phyloP scores from a whole-genome alignment of 2,113 vertebrate genomes.

The Crotophaga sulcirostris region DNA sequence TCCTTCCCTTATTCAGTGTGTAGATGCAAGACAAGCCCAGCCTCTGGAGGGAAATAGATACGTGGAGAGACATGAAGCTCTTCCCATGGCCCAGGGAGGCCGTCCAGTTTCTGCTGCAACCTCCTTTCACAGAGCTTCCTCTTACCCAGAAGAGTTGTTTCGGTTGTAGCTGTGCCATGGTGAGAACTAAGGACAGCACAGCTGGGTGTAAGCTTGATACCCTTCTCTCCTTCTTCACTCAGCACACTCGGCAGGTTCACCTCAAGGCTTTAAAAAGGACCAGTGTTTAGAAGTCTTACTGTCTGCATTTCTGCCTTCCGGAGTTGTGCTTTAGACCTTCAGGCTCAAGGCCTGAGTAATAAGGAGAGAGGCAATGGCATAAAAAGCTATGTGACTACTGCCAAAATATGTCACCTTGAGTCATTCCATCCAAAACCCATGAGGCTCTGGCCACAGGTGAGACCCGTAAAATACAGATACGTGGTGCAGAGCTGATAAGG shows the following conservation, averaged over 20 bases:
- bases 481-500: not conserved
- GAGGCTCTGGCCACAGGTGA: not conserved
- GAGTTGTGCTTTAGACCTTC: not conserved
- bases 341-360: not conserved
- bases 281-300: not conserved
- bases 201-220: not conserved
- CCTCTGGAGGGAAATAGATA: not conserved
- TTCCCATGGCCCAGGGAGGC: not conserved
- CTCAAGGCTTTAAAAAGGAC: not conserved
- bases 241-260: not conserved
- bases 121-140: not conserved
- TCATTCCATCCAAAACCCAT: not conserved
- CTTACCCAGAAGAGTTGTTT: not conserved
- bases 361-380: not conserved
- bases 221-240: not conserved
- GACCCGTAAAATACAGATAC: not conserved
- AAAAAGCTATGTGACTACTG: not conserved
- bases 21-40: not conserved
- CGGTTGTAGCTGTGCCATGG: not conserved
- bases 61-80: not conserved
- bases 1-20: conserved; percentile 5
- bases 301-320: not conserved
- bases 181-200: not conserved
- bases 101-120: not conserved
- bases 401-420: not conserved